Evolutionary conservation across 2,888 invertebrate genomes (phyloP), one percentile per base, ranked within the genome.

Genomic region (Tetragnatha montana): DNA sequence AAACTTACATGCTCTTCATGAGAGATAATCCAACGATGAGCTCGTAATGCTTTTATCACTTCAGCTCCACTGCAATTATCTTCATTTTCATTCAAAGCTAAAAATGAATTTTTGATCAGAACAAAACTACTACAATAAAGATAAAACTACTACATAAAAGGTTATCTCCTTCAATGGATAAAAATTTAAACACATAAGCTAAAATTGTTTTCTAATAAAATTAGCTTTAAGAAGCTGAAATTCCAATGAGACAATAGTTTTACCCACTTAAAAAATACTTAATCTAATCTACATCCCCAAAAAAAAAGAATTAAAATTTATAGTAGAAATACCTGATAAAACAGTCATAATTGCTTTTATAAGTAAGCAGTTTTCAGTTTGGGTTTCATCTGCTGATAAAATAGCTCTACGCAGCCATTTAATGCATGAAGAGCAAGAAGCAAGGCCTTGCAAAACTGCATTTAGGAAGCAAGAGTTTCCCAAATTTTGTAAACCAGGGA

Each of bases 401-500:
- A 81, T 51, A 8, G 87, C 81, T 50, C 87, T 90, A 87, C 88
- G 91, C 90, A 93, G 50, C 98, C 98, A 98, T 17, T 95, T 95
- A 89, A 96, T 95, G 93, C 98, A 97, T 91, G 95, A 95, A 69
- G 97, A 96, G 93, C 97, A 97, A 6, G 98, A 96, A 47, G 98
- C 97, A 92, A 98, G 94, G 2, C 97, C 97, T 94, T 98, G 98
- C 49, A 98, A 94, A 78, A 98, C 94, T 0, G 98, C 97, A 94
- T 98, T 98, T 85, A 98, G 94, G 93, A 98, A 98, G 94, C 98
- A 98, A 0, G 98, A 98, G 92, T 97, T 96, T 73, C 98, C 98
- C 91, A 98, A 95, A 94, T 98, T 98, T 92, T 96, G 96, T 69
- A 98, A 95, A 10, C 98, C 98, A 81, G 93, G 93, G 83, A 94